Evolutionary conservation across 2,797 vertebrate species (phyloP), one percentile per base, ranked within the genome.

Genomic region (Taeniopygia guttata): DNA sequence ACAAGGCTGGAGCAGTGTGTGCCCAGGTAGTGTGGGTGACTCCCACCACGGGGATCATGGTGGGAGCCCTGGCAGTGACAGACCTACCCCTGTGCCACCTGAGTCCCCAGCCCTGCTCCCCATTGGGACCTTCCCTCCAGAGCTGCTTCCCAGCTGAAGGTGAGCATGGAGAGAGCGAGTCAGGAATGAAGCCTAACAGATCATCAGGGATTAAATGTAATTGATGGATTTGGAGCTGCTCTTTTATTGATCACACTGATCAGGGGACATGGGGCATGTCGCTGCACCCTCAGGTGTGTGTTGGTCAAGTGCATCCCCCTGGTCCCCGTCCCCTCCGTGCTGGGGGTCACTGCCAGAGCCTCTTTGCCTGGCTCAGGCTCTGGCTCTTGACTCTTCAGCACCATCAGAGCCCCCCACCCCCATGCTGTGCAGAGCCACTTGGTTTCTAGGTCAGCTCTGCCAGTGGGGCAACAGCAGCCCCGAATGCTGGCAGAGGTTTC

Each of bases 361-460:
- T 9, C 45, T 42, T 16, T 14, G 60, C 43, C 54, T 14, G 52
- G 52, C 43, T 20, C 49, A 12, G 48, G 75, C 49, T 89, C 46
- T 56, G 12, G 30, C 51, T 58, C 59, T 15, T 5, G 60, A 2
- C 16, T 16, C 62, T 16, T 23, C 21, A 49, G 49, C 40, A 4
- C 74, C 30, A 10, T 30, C 34, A 55, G 70, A 67, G 79, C 30
- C 5, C 12, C 9, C 10, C 67, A 43, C n/a, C 13, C 59, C 52
- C 1, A 0, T 18, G 20, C 22, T 1, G 0, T 51, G 25, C 67
- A 14, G 45, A 72, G 27, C 25, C 0, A 0, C 58, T 56, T 16
- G 7, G 30, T 34, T 86, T 86, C 84, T 67, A 42, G 84, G 80
- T 84, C 89, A 93, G 66, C 62, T 49, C 66, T 92, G 69, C 34